phyloP scores from a whole-genome alignment of 1,140 invertebrate genomes.

The Chelonus insularis region DNA sequence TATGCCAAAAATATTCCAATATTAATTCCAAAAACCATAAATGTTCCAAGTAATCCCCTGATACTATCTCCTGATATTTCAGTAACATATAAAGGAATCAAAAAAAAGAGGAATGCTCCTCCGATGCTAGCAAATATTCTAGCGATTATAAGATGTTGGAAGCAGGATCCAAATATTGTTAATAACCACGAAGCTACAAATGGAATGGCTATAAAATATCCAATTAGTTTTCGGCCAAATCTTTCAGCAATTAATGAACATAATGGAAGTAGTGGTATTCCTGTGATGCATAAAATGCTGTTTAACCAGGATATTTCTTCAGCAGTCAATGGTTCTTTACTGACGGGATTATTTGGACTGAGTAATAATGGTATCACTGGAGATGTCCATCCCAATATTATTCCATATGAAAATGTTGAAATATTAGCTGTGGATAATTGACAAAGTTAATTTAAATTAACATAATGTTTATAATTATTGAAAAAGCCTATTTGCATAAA shows the following conservation, averaged over 20 bases:
- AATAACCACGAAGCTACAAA: slow-evolving; percentile 46
- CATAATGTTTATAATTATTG: too few relatives aligned
- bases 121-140: slow-evolving; percentile 57
- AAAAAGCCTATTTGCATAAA: too few relatives aligned
- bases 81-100: slow-evolving; percentile 63
- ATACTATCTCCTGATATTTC: slow-evolving; percentile 64
- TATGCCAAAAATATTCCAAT: slow-evolving; percentile 64
- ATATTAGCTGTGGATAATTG: slow-evolving; percentile 58
- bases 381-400: slow-evolving; percentile 61
- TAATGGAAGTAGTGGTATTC: slow-evolving; percentile 40
- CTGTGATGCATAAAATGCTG: slow-evolving; percentile 48
- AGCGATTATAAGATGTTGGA: slow-evolving; percentile 42
- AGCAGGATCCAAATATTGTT: slow-evolving; percentile 44
- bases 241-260: slow-evolving; percentile 45
- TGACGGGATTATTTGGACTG: slow-evolving; percentile 49
- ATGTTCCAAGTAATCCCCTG: slow-evolving; percentile 63
- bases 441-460: too few relatives aligned
- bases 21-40: slow-evolving; percentile 60
- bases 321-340: slow-evolving; percentile 50
- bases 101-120: slow-evolving; percentile 57
- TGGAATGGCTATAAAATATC: slow-evolving; percentile 43
- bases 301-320: slow-evolving; percentile 59
- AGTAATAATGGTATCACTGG: slow-evolving; percentile 57
- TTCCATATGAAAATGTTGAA: slow-evolving; percentile 57
- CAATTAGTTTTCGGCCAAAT: slow-evolving; percentile 51